phyloP scores from a whole-genome alignment of 2,113 vertebrate species.

The Paedocypris sp. region DNA sequence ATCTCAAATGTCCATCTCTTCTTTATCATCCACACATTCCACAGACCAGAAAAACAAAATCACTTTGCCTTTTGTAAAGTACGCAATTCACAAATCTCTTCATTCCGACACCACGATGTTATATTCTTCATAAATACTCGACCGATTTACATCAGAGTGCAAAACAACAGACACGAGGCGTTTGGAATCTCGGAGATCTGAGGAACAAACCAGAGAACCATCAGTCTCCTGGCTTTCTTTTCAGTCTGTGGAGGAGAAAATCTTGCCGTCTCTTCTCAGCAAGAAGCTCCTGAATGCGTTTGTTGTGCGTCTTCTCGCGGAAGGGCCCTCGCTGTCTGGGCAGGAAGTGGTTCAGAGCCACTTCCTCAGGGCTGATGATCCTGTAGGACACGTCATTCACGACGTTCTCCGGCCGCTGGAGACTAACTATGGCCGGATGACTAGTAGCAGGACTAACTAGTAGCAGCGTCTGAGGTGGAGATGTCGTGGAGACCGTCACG shows the following conservation, averaged over 20 bases:
- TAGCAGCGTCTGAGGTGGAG: too few relatives aligned
- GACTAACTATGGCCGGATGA: slow-evolving; percentile 7
- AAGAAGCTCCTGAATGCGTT: slow-evolving; percentile 84
- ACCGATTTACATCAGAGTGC: background rate
- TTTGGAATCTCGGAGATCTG: too few relatives aligned
- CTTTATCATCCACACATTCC: too few relatives aligned
- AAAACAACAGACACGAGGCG: too few relatives aligned
- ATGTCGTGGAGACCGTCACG: background rate
- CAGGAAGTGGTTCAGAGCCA: slow-evolving; percentile 65
- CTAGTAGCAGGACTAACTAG: background rate
- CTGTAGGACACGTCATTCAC: slow-evolving; percentile 69
- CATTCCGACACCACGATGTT: background rate
- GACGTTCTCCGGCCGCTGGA: slow-evolving; percentile 63
- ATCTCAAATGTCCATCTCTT: too few relatives aligned
- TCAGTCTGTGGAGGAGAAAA: slow-evolving; percentile 40
- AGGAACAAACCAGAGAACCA: background rate
- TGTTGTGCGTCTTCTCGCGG: slow-evolving; percentile 80
- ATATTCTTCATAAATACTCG: too few relatives aligned
- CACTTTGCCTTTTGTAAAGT: background rate
- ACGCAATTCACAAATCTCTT: background rate
- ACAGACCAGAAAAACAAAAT: background rate
- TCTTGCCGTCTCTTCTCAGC: slow-evolving; percentile 65
- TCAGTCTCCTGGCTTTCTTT: slow-evolving; percentile 44
- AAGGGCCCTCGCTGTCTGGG: slow-evolving; percentile 51
- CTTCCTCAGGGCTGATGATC: slow-evolving; percentile 55